A percentile compares a stretch with the other conserved stretches of the same genome.
Evolutionary conservation across 1,140 invertebrate species (phyloP).

Genomic region (Bombus waltoni): DNA sequence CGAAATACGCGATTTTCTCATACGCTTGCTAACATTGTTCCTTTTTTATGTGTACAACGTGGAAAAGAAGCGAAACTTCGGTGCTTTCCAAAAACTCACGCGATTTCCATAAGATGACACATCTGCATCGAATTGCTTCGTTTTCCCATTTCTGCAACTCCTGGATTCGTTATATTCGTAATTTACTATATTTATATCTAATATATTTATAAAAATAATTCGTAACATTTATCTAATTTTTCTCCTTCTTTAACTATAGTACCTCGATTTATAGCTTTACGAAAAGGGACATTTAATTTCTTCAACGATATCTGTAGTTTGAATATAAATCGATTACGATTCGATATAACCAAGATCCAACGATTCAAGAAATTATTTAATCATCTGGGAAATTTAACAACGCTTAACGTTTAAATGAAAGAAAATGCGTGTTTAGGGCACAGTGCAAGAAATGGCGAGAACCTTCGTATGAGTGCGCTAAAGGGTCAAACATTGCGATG

Average conservation of each 20-base stretch:
- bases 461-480: background rate
- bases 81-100: slow-evolving; percentile 1
- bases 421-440: background rate
- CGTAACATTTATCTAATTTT: too few relatives aligned
- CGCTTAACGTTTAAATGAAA: background rate
- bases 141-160: background rate
- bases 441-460: background rate
- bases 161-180: too few relatives aligned
- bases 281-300: too few relatives aligned
- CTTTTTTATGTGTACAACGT: background rate
- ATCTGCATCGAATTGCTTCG: background rate
- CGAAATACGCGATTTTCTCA: slow-evolving; percentile 44
- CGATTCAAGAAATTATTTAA: background rate
- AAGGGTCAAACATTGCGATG: background rate
- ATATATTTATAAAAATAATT: background rate
- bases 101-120: slow-evolving; percentile 34
- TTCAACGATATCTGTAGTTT: too few relatives aligned
- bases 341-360: background rate
- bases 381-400: background rate
- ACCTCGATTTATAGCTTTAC: background rate
- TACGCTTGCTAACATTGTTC: background rate
- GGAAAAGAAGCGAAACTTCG: background rate
- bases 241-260: background rate
- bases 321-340: background rate
- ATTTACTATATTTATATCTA: too few relatives aligned